These are phyloP conservation scores for Colaptes auratus DNA, from an alignment of 2,113 vertebrate genomes.

Conservation along the genomic window DNA sequence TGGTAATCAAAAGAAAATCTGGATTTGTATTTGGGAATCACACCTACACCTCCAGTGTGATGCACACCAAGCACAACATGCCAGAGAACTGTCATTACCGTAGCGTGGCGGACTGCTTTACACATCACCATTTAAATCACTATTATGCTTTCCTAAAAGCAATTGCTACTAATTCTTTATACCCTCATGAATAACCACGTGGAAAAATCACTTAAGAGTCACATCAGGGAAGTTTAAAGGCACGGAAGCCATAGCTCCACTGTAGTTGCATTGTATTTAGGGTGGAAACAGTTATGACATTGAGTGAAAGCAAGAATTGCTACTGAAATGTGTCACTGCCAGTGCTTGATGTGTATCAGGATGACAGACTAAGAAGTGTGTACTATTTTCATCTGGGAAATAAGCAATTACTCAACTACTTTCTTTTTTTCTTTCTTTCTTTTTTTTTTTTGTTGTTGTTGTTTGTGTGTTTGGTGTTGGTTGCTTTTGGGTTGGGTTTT, in stretches of 20 bases:
- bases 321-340: background rate
- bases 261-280: accelerated
- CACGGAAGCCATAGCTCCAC: background rate
- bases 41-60: background rate
- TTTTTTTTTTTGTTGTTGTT: background rate
- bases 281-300: background rate
- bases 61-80: background rate
- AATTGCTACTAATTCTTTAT: background rate
- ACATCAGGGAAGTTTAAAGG: background rate
- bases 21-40: background rate
- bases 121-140: background rate
- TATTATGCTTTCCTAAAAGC: background rate
- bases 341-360: background rate
- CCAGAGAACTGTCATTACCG: background rate
- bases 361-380: background rate
- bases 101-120: background rate
- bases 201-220: background rate
- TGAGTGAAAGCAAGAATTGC: background rate
- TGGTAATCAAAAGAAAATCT: background rate
- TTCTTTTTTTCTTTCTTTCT: background rate
- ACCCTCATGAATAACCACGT: background rate
- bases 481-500: background rate
- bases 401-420: background rate
- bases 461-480: background rate
- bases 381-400: background rate